A percentile compares a stretch with the other conserved stretches of the same genome.
These are phyloP conservation scores for Cheilosia urbana DNA, from an alignment of 2,888 invertebrate genomes.

Conservation along the genomic window DNA sequence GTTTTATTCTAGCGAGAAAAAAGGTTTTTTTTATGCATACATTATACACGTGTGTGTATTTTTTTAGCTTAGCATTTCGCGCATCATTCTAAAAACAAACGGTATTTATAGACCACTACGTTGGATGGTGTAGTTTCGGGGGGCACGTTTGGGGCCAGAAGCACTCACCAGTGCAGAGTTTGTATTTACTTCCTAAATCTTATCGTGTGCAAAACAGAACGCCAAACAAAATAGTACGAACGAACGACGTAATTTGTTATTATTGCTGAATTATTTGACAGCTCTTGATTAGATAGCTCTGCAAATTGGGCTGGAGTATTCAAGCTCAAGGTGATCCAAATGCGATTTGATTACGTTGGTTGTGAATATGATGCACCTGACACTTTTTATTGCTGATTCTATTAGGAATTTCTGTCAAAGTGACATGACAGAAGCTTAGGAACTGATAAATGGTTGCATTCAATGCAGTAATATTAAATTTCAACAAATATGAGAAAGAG, in stretches of 20 bases:
- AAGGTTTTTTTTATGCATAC: slow-evolving; percentile 35
- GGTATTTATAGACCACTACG: slow-evolving; percentile 71
- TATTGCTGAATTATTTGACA: slow-evolving; percentile 8
- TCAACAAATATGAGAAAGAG: too few species aligned
- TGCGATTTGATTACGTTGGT: too few species aligned
- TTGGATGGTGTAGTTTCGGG: slow-evolving; percentile 34
- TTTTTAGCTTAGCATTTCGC: slow-evolving; percentile 67
- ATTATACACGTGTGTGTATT: slow-evolving; percentile 37
- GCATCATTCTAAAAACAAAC: slow-evolving; percentile 75
- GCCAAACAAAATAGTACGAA: slow-evolving; percentile 5
- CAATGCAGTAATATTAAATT: too few species aligned
- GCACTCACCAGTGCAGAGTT: slow-evolving; percentile 9
- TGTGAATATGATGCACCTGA: too few species aligned
- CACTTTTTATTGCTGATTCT: too few species aligned
- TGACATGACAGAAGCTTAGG: too few species aligned
- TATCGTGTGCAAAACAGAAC: slow-evolving; percentile 43
- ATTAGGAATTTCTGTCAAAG: too few species aligned
- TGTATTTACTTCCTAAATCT: slow-evolving; percentile 65
- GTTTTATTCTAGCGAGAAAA: slow-evolving; percentile 63
- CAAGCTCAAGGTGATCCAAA: too few species aligned
- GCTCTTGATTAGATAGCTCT: neutral
- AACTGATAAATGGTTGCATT: too few species aligned
- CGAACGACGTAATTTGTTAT: slow-evolving; percentile 19
- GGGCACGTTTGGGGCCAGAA: slow-evolving; percentile 13
- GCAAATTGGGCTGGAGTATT: neutral